Evolutionary conservation across 2,888 invertebrate species (phyloP), one percentile per base, ranked within the genome.

Genomic region (Helobdella robusta): DNA sequence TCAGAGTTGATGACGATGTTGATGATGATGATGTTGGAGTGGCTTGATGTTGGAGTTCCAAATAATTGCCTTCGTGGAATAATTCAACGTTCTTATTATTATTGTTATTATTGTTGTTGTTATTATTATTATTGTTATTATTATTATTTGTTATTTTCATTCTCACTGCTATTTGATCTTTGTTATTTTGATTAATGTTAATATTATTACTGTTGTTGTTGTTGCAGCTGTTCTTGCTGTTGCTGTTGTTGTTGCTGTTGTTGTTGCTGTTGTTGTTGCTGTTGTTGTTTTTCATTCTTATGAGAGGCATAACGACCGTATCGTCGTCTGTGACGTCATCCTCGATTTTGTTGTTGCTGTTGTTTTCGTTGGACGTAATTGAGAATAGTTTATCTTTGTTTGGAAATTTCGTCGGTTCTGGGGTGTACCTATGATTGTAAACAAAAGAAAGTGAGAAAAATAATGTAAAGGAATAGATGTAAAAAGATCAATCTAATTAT

Each of bases 341-440:
- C 15, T 5, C 58, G 2, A 1, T 8, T 35, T 48, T 23, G n/a
- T 23, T 59, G 32, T 5, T n/a, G 59, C 4, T 23, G 5, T n/a
- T 61, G 48, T 46, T 46, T 34, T 61, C 61, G 1, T 30, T 46
- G 18, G 44, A 28, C 32, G 48, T 5, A 28, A 15, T 44, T 30
- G 44, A 20, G 32, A 61, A 61, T 44, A 48, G 48, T 61, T 44
- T 36, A 6, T 11, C 3, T 2, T 58, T 32, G 5, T 28, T 23
- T 5, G 18, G 15, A 32, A 61, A 30, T 2, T 30, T 46, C 46
- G 59, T 59, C 15, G 65, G 65, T 2, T 59, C 65, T 48, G 65
- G 65, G 18, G 59, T 65, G 48, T 65, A 65, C 34, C 65, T 59
- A 8, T 30, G 28, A 56, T 40, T 11, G n/a, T 40, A 40, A 40